Percentiles rank a stretch among this genome's conserved stretches.
Evolutionary conservation across 1,140 invertebrate genomes (phyloP).

Genomic region (Conopomorpha cramerella): DNA sequence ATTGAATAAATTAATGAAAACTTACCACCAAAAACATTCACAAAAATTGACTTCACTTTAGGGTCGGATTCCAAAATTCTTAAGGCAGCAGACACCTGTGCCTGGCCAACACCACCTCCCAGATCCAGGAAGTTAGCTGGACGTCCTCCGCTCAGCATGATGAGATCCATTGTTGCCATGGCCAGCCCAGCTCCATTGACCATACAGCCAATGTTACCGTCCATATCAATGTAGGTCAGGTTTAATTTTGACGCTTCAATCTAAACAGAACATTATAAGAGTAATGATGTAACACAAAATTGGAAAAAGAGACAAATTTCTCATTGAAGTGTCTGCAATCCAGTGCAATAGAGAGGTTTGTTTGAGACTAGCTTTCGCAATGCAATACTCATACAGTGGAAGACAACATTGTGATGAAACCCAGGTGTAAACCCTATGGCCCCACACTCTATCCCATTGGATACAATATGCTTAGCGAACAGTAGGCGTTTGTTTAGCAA

Average conservation of each 20-base stretch:
- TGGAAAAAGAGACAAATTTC: conserved; percentile 8
- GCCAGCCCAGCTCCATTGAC: conserved; percentile 98
- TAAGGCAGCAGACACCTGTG: conserved; percentile 93
- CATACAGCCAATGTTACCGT: conserved; percentile 95
- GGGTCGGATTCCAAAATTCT: conserved; percentile 89
- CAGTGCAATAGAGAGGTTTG: too few species aligned
- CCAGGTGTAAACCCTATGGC: too few species aligned
- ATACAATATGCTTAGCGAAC: too few species aligned
- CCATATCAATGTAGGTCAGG: conserved; percentile 96
- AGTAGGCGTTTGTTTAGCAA: too few species aligned
- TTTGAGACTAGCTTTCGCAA: too few species aligned
- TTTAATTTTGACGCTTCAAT: conserved; percentile 85
- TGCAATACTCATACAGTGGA: too few species aligned
- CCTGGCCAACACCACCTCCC: conserved; percentile 91
- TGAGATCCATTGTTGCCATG: conserved; percentile 99
- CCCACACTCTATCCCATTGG: too few species aligned
- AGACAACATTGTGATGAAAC: too few species aligned
- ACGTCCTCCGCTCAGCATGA: conserved; percentile 89
- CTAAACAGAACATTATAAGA: conserved; percentile 10
- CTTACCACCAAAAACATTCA: conserved; percentile 96
- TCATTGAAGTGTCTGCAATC: too few species aligned
- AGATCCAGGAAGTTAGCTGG: conserved; percentile 97
- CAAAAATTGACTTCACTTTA: conserved; percentile 94
- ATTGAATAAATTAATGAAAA: conserved; percentile 2
- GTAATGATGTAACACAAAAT: conserved; percentile 5